Base-by-base conservation (phyloP, 2,113 vertebrate species). In the Nestor notabilis region DNA sequence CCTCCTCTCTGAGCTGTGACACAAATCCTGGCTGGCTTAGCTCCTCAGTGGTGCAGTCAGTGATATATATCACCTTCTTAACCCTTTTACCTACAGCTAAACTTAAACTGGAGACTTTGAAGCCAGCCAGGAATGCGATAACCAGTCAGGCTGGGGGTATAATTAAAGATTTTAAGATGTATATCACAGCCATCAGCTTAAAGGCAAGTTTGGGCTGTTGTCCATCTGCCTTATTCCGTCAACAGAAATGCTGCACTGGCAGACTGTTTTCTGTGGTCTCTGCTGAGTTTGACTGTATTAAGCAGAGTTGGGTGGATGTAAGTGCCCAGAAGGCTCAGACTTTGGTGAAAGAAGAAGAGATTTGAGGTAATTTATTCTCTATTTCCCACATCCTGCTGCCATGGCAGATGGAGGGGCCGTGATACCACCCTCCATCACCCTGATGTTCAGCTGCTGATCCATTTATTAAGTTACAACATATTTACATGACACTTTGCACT, bases 111-210 rank as follows among this genome's bases (percentile, higher is more conserved):
- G 39, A 55, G 65, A 15, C 83, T 65, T 86, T 47, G 63, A 93
- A 84, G 53, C 63, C 75, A 65, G 24, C 20, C 33, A 86, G 66
- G 58, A 89, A 65, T 77, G 71, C 53, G 70, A 25, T 44, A 87
- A 82, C 49, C 44, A 50, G 21, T 88, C 83, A 70, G 43, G 27
- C 49, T 83, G 75, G 27, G 41, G 66, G 63, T 35, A 28, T 72
- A 72, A 83, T 83, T 92, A 72, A 76, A 52, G 43, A 66, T 65
- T 82, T 95, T 79, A 68, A 90, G 66, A 52, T 25, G 17, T 71
- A 3, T 72, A 49, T 77, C 35, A 46, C 49, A 88, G 75, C 43
- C 63, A 81, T 4, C 69, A 84, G 78, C 47, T 64, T 29, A 83
- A 72, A 87, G 68, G 56, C 83, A 71, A 52, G 46, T 65, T 87